Base-by-base conservation (phyloP, 2,797 vertebrate genomes). In the Lacerta viridis region DNA sequence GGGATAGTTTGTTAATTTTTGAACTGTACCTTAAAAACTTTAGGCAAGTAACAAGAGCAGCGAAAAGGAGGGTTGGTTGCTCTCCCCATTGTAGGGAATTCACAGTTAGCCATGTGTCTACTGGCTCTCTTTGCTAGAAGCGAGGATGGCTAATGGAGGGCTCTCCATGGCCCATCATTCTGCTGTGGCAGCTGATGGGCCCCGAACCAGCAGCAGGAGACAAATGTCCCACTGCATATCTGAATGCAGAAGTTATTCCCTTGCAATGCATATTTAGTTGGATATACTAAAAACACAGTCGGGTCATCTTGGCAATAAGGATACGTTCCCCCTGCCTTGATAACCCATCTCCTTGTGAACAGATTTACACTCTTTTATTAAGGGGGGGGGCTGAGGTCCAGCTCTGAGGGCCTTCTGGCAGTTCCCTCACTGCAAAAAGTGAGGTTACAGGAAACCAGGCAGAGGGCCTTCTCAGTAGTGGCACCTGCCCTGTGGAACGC, bases 121-220 rank as follows among this genome's bases (percentile, higher is more conserved):
- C 3, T 55, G 50, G 50, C 15, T 55, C 50, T 55, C 50, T 55
- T 55, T 27, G 15, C 15, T 8, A 71, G 20, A n/a, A 50, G 18
- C 33, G 23, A 83, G 20, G 5, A 83, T 46, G n/a, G 29, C 17
- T 46, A 46, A 46, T 46, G 17, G 33, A 69, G 43, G 25, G 33
- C 15, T 84, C 71, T 75, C 33, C 4, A 74, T 75, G 33, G 83
- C 25, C n/a, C 25, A 11, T 46, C 25, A 69, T 50, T 84, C 71
- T 59, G n/a, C 50, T 74, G 69, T 61, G 46, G 71, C 33, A 59
- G 50, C 74, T 84, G 43, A 83, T 83, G n/a, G 72, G 46, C 29
- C 5, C 27, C 33, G 64, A 83, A 43, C 39, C 29, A 83, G 64
- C 68, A 83, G 46, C 81, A 83, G 9, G 41, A 71, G 29, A 10